These are phyloP conservation scores for Mylabris sibirica DNA, from an alignment of 2,888 invertebrate genomes.

Conservation along the genomic window DNA sequence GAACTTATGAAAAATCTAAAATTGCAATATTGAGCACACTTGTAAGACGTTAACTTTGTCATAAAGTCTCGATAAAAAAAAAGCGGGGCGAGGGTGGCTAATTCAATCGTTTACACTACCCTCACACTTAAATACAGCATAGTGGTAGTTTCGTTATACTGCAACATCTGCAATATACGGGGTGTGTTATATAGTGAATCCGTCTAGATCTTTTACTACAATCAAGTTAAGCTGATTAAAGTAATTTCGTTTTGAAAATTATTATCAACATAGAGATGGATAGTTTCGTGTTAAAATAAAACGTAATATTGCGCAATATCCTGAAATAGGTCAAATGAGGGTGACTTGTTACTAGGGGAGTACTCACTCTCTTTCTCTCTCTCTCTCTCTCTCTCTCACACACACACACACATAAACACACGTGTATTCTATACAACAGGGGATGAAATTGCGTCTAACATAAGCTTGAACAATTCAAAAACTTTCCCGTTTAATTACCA, in stretches of 20 bases:
- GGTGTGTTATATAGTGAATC: conserved; percentile 26
- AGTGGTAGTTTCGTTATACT: conserved; percentile 17
- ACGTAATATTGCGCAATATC: conserved; percentile 33
- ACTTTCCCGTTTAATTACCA: not conserved
- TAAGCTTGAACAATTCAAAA: conserved; percentile 13
- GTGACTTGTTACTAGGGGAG: conserved; percentile 26
- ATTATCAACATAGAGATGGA: not conserved
- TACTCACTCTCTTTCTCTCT: no score
- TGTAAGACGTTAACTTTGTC: conserved; percentile 50
- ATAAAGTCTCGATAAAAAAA: conserved; percentile 51
- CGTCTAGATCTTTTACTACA: not conserved
- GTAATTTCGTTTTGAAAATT: conserved; percentile 15
- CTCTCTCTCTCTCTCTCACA: no score
- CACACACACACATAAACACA: not conserved
- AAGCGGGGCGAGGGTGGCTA: conserved; percentile 25
- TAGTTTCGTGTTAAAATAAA: conserved; percentile 4
- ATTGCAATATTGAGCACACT: conserved; percentile 50
- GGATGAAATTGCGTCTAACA: conserved; percentile 31
- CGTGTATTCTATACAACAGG: conserved; percentile 19
- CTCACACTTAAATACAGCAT: not conserved
- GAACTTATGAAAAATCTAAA: conserved; percentile 39
- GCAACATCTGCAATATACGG: conserved; percentile 34
- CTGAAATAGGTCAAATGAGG: conserved; percentile 39
- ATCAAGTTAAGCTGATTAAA: conserved; percentile 16
- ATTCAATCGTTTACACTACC: conserved; percentile 29